Conservation (phyloP, 1,140 invertebrate species). For the Trichonephila clavata region DNA sequence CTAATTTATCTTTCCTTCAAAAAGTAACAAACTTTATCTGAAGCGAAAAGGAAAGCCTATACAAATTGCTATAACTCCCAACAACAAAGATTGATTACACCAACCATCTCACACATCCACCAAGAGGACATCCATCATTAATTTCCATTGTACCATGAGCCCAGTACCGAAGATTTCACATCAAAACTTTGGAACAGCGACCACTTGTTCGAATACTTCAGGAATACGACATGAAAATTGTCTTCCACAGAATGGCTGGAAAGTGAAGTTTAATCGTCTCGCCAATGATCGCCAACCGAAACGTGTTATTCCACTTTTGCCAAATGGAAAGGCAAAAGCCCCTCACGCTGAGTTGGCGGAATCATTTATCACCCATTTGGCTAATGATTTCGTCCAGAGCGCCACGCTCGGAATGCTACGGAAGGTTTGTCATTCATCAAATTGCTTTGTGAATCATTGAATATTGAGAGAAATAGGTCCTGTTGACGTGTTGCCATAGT, state of each 20-base stretch:
- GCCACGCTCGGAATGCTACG: neutral
- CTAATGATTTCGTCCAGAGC: conserved; percentile 40
- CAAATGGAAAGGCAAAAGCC: conserved; percentile 2
- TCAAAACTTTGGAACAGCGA: neutral
- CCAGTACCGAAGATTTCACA: neutral
- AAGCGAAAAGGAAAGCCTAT: too few relatives aligned
- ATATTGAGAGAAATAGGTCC: conserved; percentile 16
- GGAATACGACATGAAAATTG: conserved; percentile 26
- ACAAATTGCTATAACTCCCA: too few relatives aligned
- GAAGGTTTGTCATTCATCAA: conserved; percentile 33
- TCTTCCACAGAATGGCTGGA: neutral
- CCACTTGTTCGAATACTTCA: neutral
- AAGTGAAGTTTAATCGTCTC: neutral
- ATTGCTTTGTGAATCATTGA: conserved; percentile 36
- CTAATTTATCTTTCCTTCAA: too few relatives aligned
- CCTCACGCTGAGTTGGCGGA: conserved; percentile 23
- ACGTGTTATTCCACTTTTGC: neutral
- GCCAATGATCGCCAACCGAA: neutral
- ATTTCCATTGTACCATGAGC: neutral
- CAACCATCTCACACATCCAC: neutral
- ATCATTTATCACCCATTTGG: conserved; percentile 54
- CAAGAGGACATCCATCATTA: neutral
- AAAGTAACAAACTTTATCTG: too few relatives aligned
- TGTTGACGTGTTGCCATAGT: conserved; percentile 36
- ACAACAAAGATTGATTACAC: neutral